Evolutionary conservation across 2,888 invertebrate species (phyloP), one percentile per base, ranked within the genome.

Genomic region (Pandemis heparana): DNA sequence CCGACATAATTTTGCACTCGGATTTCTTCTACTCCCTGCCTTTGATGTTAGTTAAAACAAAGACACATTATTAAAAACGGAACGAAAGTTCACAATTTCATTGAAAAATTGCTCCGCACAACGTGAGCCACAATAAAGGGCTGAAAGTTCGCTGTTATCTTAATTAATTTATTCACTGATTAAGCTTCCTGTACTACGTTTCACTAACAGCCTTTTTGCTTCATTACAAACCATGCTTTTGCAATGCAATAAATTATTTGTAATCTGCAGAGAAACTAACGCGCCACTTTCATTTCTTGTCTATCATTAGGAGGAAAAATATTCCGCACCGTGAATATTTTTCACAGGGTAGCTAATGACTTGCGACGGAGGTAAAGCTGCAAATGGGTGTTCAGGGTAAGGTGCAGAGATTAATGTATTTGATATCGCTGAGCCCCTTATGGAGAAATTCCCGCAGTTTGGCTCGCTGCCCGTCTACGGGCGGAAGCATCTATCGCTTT

Each of bases 371-470:
- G 67, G 63, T 73, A 59, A 18, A 39, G 73, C 60, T 70, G 65
- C 74, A 70, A 74, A 74, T 65, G 70, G 70, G 74, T 69, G 60
- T 74, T 65, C 65, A 62, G 56, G 60, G 60, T 74, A 70, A 61
- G 70, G 74, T 70, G 51, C 46, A 70, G 53, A 70, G 74, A 74
- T 74, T 74, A 74, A 74, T 74, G 74, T 74, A 53, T 74, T 43
- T 65, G 74, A 74, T 74, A 74, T 70, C 41, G 60, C 51, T 41
- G 53, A 65, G 64, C 70, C 18, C 43, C 65, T 70, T 64, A 38
- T 60, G 60, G 70, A 53, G 60, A 41, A 23, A 65, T 70, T 65
- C 74, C 65, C 60, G 65, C 74, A 60, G 59, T 65, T 74, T 74
- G 69, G 74, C 69, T 14, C 65, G 64, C 65, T 70, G 70, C 74